phyloP scores from a whole-genome alignment of 1,140 invertebrate species.

The Drosophila micromelanica region DNA sequence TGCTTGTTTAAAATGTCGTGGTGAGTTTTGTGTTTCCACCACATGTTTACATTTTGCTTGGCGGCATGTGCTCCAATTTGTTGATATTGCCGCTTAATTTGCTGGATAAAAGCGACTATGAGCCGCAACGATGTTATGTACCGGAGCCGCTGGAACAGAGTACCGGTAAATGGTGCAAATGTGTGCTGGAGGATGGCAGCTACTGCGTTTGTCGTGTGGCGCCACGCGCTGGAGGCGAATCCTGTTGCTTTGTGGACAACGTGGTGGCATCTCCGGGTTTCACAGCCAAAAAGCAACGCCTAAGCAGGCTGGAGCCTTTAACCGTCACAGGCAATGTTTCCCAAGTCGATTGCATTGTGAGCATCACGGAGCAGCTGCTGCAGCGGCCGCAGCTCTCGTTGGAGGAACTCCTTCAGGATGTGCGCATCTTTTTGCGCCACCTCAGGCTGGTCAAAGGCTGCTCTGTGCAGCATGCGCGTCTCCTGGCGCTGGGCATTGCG shows the following conservation, averaged over 20 bases:
- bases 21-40: neutral
- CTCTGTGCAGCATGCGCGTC: slow-evolving; percentile 35
- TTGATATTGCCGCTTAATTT: slow-evolving; percentile 50
- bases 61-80: slow-evolving; percentile 43
- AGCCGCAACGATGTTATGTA: slow-evolving; percentile 50
- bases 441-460: slow-evolving; percentile 48
- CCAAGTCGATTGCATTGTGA: slow-evolving; percentile 42
- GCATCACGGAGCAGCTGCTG: slow-evolving; percentile 40
- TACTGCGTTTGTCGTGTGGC: slow-evolving; percentile 53
- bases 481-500: slow-evolving; percentile 53
- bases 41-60: slow-evolving; percentile 21
- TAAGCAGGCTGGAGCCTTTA: slow-evolving; percentile 29
- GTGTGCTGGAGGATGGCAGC: slow-evolving; percentile 41
- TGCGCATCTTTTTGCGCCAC: slow-evolving; percentile 47
- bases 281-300: slow-evolving; percentile 10
- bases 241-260: slow-evolving; percentile 66
- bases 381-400: slow-evolving; percentile 20
- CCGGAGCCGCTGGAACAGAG: neutral
- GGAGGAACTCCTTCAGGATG: slow-evolving; percentile 37
- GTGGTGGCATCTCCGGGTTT: slow-evolving; percentile 46
- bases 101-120: slow-evolving; percentile 41
- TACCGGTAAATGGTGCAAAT: slow-evolving; percentile 51
- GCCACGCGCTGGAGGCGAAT: slow-evolving; percentile 39
- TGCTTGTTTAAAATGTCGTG: neutral
- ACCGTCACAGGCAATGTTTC: neutral